A percentile compares a stretch with the other conserved stretches of the same genome.
Conservation (phyloP, 2,888 invertebrate species). For the Pheosia tremula region DNA sequence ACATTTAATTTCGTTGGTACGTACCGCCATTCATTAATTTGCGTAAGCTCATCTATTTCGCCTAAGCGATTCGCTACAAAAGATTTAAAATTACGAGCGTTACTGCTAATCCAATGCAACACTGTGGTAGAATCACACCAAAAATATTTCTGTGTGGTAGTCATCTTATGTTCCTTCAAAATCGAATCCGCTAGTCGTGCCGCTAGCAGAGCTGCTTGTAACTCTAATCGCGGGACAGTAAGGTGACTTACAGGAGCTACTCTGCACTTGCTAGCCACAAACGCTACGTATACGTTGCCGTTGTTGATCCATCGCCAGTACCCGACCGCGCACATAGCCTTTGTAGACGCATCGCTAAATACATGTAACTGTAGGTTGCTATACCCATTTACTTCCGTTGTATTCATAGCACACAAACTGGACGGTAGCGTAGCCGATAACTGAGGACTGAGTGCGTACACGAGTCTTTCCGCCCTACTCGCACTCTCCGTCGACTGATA, state of each 20-base stretch:
- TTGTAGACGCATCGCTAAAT: slow-evolving; percentile 16
- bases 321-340: slow-evolving; percentile 3
- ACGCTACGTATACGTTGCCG: slow-evolving; percentile 3
- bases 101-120: slow-evolving; percentile 15
- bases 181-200: slow-evolving; percentile 9
- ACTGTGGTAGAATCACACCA: slow-evolving; percentile 21
- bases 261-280: slow-evolving; percentile 13
- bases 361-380: slow-evolving; percentile 9
- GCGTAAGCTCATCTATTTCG: slow-evolving; percentile 22
- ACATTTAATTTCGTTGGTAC: slow-evolving; percentile 13
- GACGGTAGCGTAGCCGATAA: too few relatives aligned
- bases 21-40: slow-evolving; percentile 15
- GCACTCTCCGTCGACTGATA: too few relatives aligned
- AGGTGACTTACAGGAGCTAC: slow-evolving; percentile 10
- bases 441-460: too few relatives aligned
- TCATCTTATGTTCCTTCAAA: slow-evolving; percentile 10
- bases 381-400: too few relatives aligned
- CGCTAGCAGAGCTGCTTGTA: slow-evolving; percentile 11
- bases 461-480: too few relatives aligned
- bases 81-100: slow-evolving; percentile 13
- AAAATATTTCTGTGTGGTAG: slow-evolving; percentile 5
- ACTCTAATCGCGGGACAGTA: slow-evolving; percentile 9
- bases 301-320: slow-evolving; percentile 6
- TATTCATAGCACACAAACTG: too few relatives aligned
- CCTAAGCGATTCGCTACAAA: slow-evolving; percentile 19